Percentiles rank a stretch among this genome's conserved stretches.
Evolutionary conservation across 2,888 invertebrate species (phyloP).

Genomic region (Boloria selene): DNA sequence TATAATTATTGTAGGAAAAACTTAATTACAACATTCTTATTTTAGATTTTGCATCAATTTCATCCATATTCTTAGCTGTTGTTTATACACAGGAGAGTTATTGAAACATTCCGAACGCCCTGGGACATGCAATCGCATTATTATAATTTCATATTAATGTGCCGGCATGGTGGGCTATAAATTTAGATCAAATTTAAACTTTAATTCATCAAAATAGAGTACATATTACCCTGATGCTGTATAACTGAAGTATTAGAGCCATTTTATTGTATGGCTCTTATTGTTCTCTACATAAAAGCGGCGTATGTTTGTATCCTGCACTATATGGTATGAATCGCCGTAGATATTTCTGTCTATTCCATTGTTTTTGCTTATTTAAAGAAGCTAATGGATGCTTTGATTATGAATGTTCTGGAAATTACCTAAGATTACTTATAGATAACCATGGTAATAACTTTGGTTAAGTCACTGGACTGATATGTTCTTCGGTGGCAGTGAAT

Average conservation of each 20-base stretch:
- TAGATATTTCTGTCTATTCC: constrained; percentile 8
- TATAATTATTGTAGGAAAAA: no score
- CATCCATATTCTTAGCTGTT: constrained; percentile 1
- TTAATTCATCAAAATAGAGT: neutral
- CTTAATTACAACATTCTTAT: neutral
- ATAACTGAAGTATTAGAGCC: constrained; percentile 1
- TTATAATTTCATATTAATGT: constrained; percentile 35
- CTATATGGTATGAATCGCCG: constrained; percentile 2
- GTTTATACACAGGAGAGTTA: constrained; percentile 14
- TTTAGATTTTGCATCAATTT: neutral
- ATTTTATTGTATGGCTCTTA: constrained; percentile 14
- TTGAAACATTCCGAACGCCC: constrained; percentile 34
- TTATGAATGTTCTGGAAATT: constrained; percentile 4
- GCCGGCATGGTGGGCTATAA: constrained; percentile 10
- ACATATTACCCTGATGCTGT: neutral
- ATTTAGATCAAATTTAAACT: neutral
- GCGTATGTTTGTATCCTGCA: constrained; percentile 9
- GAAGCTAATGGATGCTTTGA: constrained; percentile 8
- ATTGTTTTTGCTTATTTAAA: constrained; percentile 20
- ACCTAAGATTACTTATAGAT: neutral
- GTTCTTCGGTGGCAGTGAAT: no score
- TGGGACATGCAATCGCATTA: constrained; percentile 32
- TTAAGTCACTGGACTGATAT: no score
- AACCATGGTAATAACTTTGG: neutral
- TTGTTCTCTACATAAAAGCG: constrained; percentile 17